These are phyloP conservation scores for Acrobeloides nanus DNA, from an alignment of 2,888 invertebrate genomes.

Conservation along the genomic window DNA sequence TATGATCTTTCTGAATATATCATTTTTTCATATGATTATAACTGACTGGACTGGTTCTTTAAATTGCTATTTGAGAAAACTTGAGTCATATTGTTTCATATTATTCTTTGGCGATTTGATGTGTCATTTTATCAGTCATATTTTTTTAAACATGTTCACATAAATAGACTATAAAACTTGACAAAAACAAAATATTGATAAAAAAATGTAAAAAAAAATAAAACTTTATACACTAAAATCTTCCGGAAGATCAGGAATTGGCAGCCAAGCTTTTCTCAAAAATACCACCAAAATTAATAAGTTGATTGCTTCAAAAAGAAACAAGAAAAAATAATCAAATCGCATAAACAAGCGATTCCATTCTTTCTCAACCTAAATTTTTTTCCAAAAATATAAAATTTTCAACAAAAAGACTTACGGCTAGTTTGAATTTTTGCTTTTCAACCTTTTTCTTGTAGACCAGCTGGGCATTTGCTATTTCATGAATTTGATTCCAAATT, in stretches of 20 bases:
- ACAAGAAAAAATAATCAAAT: conserved; percentile 39
- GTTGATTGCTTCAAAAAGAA: conserved; percentile 35
- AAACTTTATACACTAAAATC: conserved; percentile 15
- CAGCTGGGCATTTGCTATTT: conserved; percentile 39
- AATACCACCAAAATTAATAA: conserved; percentile 39
- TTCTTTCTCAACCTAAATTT: conserved; percentile 36
- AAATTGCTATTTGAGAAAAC: not conserved
- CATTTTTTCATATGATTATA: too few species aligned
- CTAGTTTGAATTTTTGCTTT: conserved; percentile 17
- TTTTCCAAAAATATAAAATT: conserved; percentile 8
- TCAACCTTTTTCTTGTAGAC: conserved; percentile 35
- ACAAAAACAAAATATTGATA: too few species aligned
- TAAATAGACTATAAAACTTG: too few species aligned
- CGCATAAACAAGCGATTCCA: conserved; percentile 39
- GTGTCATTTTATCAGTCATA: conserved; percentile 1
- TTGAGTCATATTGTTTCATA: not conserved
- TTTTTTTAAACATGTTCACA: conserved; percentile 2
- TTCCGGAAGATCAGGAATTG: conserved; percentile 35
- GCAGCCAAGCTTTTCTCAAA: conserved; percentile 38
- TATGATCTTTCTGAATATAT: too few species aligned
- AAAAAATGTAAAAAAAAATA: not conserved
- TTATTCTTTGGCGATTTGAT: not conserved
- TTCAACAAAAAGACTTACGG: conserved; percentile 9
- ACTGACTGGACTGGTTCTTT: too few species aligned
- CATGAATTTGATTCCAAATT: conserved; percentile 36